These are phyloP conservation scores for Columbina picui DNA, from an alignment of 2,113 vertebrate species.

Conservation along the genomic window DNA sequence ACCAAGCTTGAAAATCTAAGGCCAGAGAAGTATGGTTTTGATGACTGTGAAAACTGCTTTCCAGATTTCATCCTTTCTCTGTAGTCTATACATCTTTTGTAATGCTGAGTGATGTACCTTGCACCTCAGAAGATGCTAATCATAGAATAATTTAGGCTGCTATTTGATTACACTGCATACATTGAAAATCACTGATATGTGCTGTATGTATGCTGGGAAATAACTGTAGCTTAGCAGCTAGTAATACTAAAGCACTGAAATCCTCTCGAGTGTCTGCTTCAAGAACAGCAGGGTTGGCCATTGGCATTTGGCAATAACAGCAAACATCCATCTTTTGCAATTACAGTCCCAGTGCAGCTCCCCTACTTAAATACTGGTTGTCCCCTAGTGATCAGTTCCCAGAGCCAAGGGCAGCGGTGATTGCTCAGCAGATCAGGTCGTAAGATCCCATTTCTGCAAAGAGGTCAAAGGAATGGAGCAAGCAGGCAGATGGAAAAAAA, in stretches of 20 bases:
- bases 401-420: fast-evolving
- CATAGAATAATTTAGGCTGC: background rate
- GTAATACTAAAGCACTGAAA: background rate
- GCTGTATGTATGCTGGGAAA: background rate
- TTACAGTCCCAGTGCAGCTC: background rate
- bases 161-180: background rate
- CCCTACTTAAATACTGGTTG: background rate
- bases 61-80: background rate
- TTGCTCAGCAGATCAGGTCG: fast-evolving
- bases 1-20: background rate
- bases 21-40: background rate
- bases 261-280: background rate
- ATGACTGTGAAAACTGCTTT: background rate
- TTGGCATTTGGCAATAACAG: too few species aligned
- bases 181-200: background rate
- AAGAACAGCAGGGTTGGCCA: background rate
- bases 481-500: background rate
- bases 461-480: background rate
- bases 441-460: background rate
- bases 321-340: background rate
- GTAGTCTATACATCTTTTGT: background rate
- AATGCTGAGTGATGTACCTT: fast-evolving
- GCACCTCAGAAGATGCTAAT: background rate
- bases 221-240: background rate
- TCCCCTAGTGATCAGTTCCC: background rate